Evolutionary conservation across 2,888 invertebrate species (phyloP).

Genomic region (Chrysolina americana): DNA sequence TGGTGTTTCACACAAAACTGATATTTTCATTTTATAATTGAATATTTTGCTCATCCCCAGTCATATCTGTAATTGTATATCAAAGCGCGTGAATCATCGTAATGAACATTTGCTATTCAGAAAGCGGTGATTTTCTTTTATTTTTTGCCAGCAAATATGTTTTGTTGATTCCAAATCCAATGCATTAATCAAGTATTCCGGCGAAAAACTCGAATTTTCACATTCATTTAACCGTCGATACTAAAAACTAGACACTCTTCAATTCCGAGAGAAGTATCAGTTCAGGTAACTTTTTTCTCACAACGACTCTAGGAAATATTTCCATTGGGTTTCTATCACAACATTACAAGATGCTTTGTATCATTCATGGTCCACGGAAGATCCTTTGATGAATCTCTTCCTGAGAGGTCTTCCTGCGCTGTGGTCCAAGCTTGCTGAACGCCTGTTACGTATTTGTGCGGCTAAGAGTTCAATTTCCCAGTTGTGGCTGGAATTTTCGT

Average conservation of each 20-base stretch:
- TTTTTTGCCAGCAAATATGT: too few species aligned
- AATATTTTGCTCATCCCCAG: too few species aligned
- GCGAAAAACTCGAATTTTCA: not conserved
- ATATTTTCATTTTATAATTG: too few species aligned
- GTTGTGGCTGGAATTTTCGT: slow-evolving; percentile 65
- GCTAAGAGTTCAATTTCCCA: slow-evolving; percentile 69
- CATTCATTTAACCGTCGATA: not conserved
- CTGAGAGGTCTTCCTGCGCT: slow-evolving; percentile 58
- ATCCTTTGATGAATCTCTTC: slow-evolving; percentile 57
- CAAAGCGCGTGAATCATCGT: too few species aligned
- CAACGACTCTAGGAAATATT: not conserved
- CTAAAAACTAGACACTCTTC: not conserved
- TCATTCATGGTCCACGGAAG: slow-evolving; percentile 51
- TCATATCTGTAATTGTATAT: too few species aligned
- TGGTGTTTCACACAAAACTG: too few species aligned
- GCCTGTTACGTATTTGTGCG: slow-evolving; percentile 65
- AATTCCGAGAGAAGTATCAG: not conserved
- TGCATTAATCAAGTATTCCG: not conserved
- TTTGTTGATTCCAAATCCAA: not conserved
- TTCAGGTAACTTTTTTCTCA: not conserved
- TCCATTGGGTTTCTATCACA: slow-evolving; percentile 34
- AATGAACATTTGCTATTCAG: too few species aligned
- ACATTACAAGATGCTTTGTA: slow-evolving; percentile 46
- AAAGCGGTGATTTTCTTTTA: too few species aligned
- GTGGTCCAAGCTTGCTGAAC: slow-evolving; percentile 67